Evolutionary conservation across 2,888 invertebrate species (phyloP).

Genomic region (Baronia brevicornis): DNA sequence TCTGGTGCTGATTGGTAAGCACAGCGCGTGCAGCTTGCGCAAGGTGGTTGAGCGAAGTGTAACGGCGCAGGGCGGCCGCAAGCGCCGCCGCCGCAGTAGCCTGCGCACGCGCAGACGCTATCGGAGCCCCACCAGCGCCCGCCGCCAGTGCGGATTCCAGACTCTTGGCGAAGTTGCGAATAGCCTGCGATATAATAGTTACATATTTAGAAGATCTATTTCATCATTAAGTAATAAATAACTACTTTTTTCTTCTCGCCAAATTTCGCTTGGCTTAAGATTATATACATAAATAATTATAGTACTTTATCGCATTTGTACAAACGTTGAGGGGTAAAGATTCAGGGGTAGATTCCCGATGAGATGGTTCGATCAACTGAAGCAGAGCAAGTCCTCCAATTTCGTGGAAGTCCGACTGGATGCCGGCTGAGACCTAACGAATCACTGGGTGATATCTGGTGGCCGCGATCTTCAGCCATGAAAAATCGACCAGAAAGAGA

Average conservation of each 20-base stretch:
- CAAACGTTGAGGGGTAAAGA: neutral
- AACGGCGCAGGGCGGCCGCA: conserved; percentile 94
- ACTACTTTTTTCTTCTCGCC: too few relatives aligned
- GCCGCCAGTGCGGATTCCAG: conserved; percentile 92
- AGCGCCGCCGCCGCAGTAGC: conserved; percentile 93
- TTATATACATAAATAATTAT: neutral
- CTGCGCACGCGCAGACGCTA: conserved; percentile 78
- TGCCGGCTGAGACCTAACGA: too few relatives aligned
- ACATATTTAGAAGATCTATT: neutral
- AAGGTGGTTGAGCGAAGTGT: conserved; percentile 97
- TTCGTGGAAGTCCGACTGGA: too few relatives aligned
- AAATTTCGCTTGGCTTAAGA: too few relatives aligned
- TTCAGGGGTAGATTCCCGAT: too few relatives aligned
- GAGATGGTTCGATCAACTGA: too few relatives aligned
- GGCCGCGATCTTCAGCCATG: too few relatives aligned
- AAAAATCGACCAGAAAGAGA: too few relatives aligned
- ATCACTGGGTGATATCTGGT: too few relatives aligned
- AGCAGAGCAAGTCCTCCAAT: too few relatives aligned
- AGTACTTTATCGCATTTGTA: neutral
- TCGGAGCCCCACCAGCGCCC: conserved; percentile 89
- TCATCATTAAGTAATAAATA: neutral
- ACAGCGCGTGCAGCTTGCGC: conserved; percentile 97
- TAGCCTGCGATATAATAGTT: conserved; percentile 79
- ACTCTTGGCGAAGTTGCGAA: conserved; percentile 66
- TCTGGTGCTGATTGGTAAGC: conserved; percentile 94